Conservation (phyloP, 2,888 invertebrate genomes). For the Troilus luridus region DNA sequence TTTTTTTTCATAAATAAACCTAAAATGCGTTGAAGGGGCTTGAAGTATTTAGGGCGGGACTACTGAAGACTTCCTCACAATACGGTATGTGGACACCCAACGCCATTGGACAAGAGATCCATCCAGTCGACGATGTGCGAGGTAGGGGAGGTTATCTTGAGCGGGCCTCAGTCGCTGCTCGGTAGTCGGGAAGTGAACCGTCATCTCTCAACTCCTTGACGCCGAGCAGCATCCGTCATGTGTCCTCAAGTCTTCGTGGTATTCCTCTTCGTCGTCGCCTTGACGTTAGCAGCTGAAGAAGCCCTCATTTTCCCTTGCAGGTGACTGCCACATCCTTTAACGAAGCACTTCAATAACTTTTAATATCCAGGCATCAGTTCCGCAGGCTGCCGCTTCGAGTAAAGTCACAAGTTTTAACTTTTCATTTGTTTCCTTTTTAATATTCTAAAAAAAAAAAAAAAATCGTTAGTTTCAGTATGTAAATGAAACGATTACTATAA, state of each 20-base stretch:
- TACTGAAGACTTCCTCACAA: not conserved
- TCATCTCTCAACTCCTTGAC: conserved; percentile 12
- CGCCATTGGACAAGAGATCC: not conserved
- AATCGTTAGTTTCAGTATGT: no score
- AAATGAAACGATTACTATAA: no score
- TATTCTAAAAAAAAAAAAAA: no score
- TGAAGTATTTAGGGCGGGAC: not conserved
- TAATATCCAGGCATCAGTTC: no score
- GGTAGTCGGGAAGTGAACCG: conserved; percentile 34
- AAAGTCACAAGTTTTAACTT: no score
- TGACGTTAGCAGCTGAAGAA: not conserved
- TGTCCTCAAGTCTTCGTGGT: not conserved
- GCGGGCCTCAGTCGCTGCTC: conserved; percentile 35
- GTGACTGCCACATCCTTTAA: not conserved
- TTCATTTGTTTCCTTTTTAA: no score
- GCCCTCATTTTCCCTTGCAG: not conserved
- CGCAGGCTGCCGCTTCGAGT: no score
- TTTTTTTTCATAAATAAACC: not conserved
- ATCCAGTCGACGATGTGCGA: not conserved
- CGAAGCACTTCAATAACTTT: not conserved
- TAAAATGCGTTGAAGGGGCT: not conserved
- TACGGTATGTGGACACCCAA: not conserved
- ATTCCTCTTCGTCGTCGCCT: not conserved
- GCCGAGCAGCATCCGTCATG: conserved; percentile 16
- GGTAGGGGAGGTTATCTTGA: conserved; percentile 41